phyloP scores from a whole-genome alignment of 2,888 invertebrate genomes.

The Hypselothyrea guttata region DNA sequence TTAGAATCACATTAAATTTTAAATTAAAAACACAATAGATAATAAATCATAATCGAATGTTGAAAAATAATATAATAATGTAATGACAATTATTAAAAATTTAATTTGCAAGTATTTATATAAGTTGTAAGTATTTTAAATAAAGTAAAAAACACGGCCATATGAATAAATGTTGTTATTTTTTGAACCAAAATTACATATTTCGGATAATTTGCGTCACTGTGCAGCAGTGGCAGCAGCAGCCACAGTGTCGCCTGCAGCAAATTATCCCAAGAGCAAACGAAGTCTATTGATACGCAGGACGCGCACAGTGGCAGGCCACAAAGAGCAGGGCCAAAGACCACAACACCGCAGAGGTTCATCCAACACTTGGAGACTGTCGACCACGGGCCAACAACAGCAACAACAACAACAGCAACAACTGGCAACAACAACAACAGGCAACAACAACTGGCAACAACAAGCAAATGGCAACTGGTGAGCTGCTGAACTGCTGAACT shows the following conservation, averaged over 20 bases:
- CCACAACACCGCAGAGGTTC: conserved; percentile 60
- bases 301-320: conserved; percentile 41
- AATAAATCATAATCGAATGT: no score
- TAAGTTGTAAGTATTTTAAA: no score
- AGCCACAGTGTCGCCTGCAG: conserved; percentile 20
- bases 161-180: no score
- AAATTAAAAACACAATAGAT: no score
- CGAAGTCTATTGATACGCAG: conserved; percentile 65
- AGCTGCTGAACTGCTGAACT: conserved; percentile 22
- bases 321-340: conserved; percentile 55
- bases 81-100: no score
- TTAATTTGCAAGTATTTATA: no score
- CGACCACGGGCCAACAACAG: conserved; percentile 10
- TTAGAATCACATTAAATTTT: no score
- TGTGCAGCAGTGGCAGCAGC: conserved; percentile 18
- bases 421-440: conserved; percentile 9
- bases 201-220: conserved; percentile 16
- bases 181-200: not conserved
- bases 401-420: conserved; percentile 17
- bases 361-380: conserved; percentile 23
- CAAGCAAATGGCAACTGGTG: conserved; percentile 17
- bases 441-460: conserved; percentile 14
- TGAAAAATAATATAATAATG: no score
- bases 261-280: conserved; percentile 48
- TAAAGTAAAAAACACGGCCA: no score